Base-by-base conservation (phyloP, 2,113 vertebrate genomes). In the Serilophus lunatus region DNA sequence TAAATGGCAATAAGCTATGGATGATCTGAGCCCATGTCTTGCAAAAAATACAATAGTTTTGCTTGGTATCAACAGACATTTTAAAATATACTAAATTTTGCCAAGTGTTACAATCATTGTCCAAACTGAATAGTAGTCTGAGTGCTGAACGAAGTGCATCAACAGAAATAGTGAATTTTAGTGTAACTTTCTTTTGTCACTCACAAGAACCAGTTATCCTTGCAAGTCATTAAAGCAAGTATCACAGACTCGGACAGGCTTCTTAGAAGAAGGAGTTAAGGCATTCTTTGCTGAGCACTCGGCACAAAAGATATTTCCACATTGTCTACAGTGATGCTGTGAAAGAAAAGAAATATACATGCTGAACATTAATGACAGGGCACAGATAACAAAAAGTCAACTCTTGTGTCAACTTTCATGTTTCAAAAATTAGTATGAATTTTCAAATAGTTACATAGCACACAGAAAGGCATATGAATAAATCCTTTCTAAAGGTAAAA, bases 281-380 rank as follows among this genome's bases (percentile, higher is more conserved):
- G 99, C 99, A 97, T 98, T 99, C 98, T 95, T 99, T 65, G 98
- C 95, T 35, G 99, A 99, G 97, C 99, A 99, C 86, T 99, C 99
- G 1, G 97, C 98, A 92, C 99, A 99, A 96, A 99, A 99, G 96
- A 99, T 99, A 98, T 99, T 99, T 50, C 99, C 99, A 93, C 99
- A 99, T 29, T 99, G 99, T 97, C 99, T 98, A 98, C 99, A 99
- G 92, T 99, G 99, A 95, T 99, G 99, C 99, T 99, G 98, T 36
- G 90, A 89, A 96, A 92, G 76, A 92, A 29, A 91, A 96, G 53
- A 96, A 76, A 92, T 44, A 96, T 8, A 94, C 8, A n/a, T 5
- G 29, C 22, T 64, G 9, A 91, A 75, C 29, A 65, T 36, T 22
- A 59, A 8, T 13, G 40, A 63, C 14, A 74, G 23, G 29, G 33